phyloP scores from a whole-genome alignment of 2,797 vertebrate genomes.

The Dendrocincla tyrannina region DNA sequence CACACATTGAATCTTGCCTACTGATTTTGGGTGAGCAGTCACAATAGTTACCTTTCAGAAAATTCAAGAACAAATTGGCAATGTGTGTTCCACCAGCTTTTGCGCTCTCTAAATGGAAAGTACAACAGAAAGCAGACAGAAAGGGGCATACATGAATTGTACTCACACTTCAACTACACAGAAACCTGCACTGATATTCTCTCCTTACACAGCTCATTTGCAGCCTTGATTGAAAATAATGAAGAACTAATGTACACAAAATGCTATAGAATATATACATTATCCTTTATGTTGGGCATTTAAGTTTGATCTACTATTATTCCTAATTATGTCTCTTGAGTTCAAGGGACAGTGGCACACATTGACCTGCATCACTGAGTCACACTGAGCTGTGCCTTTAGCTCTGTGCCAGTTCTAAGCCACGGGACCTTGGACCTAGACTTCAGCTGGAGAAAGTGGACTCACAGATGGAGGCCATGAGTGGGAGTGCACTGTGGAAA shows the following conservation, averaged over 20 bases:
- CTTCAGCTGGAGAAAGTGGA: background rate
- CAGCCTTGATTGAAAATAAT: constrained; percentile 17
- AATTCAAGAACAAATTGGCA: background rate
- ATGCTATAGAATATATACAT: background rate
- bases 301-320: background rate
- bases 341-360: background rate
- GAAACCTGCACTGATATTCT: background rate
- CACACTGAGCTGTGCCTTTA: background rate
- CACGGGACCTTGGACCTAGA: too few relatives aligned
- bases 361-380: accelerated
- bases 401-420: background rate
- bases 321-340: background rate
- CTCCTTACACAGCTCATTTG: constrained; percentile 11
- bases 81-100: background rate
- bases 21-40: background rate
- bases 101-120: background rate
- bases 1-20: background rate
- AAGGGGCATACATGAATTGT: background rate
- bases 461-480: background rate
- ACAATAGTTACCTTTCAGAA: background rate
- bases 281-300: background rate
- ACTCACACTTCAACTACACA: background rate
- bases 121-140: background rate
- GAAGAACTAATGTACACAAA: background rate
- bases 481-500: background rate